These are phyloP conservation scores for Crotalus adamanteus DNA, from an alignment of 2,797 vertebrate species.

Conservation along the genomic window DNA sequence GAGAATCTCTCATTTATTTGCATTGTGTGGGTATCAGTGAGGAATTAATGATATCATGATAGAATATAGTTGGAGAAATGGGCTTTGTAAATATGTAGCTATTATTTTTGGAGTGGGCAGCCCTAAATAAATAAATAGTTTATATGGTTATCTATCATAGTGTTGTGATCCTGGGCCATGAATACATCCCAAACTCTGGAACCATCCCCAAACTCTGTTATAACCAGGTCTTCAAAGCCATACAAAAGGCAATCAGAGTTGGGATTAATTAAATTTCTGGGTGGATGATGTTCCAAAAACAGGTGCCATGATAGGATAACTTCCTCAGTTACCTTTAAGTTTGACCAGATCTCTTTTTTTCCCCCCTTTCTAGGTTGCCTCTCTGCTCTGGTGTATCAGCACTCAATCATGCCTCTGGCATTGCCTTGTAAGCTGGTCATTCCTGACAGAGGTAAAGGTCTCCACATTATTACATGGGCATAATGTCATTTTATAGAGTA, in stretches of 20 bases:
- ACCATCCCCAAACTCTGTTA: background rate
- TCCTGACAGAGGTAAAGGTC: slow-evolving; percentile 86
- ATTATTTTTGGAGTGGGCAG: background rate
- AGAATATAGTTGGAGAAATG: background rate
- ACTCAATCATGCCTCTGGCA: slow-evolving; percentile 95
- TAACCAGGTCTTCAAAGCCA: background rate
- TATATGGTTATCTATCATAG: background rate
- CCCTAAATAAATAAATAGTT: background rate
- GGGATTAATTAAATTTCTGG: background rate
- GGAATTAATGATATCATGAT: background rate
- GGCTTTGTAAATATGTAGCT: background rate
- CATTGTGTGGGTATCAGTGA: background rate
- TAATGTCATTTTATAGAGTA: background rate
- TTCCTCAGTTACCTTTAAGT: background rate
- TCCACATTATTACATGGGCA: background rate
- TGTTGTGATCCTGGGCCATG: background rate
- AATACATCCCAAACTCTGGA: background rate
- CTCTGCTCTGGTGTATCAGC: slow-evolving; percentile 96
- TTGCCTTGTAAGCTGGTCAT: slow-evolving; percentile 96
- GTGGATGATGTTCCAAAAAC: background rate
- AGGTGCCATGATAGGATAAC: background rate
- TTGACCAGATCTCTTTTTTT: background rate
- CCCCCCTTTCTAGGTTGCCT: slow-evolving; percentile 80
- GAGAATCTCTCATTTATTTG: background rate
- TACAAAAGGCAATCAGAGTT: background rate